phyloP scores from a whole-genome alignment of 1,140 invertebrate species.

The Pogonus chalceus region DNA sequence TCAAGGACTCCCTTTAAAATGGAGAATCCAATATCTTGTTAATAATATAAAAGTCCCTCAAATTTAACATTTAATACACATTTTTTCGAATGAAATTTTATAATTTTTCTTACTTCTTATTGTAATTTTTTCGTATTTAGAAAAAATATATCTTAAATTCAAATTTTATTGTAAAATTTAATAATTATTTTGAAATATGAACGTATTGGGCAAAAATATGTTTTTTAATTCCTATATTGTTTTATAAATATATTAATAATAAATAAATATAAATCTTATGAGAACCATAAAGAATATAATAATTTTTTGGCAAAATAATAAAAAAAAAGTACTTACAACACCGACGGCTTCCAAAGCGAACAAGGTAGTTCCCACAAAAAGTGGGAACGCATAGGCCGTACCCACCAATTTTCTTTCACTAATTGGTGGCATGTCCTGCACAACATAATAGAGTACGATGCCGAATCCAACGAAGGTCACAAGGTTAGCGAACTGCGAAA shows the following conservation, averaged over 20 bases:
- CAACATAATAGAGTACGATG: slow-evolving; percentile 60
- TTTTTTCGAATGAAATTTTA: no score
- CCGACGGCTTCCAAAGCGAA: slow-evolving; percentile 86
- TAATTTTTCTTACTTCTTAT: no score
- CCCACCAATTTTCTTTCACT: slow-evolving; percentile 46
- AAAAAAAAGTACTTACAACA: slow-evolving; percentile 48
- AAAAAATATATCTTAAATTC: no score
- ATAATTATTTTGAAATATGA: background rate
- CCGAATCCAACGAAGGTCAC: slow-evolving; percentile 51
- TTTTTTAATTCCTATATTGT: no score
- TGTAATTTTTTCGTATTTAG: no score
- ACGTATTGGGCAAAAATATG: background rate
- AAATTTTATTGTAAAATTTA: no score
- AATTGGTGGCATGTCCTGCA: slow-evolving; percentile 49
- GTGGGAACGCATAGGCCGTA: slow-evolving; percentile 45
- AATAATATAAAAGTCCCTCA: no score
- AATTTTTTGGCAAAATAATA: background rate
- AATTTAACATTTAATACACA: no score
- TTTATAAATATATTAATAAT: background rate
- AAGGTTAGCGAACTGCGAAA: slow-evolving; percentile 63
- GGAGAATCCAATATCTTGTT: no score
- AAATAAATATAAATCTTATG: background rate
- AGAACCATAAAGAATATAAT: background rate
- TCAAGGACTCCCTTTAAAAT: no score
- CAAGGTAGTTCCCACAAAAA: slow-evolving; percentile 79